A percentile compares a stretch with the other conserved stretches of the same genome.
Evolutionary conservation across 2,888 invertebrate species (phyloP).

Genomic region (Mylabris sibirica): DNA sequence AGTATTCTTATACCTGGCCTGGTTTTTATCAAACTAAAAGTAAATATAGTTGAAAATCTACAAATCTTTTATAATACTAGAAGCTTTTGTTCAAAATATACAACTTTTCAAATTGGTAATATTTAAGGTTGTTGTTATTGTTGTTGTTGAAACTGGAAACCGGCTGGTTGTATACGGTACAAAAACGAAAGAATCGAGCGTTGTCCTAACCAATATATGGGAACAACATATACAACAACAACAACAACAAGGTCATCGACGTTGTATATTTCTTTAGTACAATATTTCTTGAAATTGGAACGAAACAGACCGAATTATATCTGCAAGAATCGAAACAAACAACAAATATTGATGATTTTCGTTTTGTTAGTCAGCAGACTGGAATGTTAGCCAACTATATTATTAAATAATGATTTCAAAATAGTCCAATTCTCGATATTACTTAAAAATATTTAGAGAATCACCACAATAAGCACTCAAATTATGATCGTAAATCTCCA

Average conservation of each 20-base stretch:
- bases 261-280: background rate
- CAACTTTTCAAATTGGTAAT: slow-evolving; percentile 13
- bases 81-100: slow-evolving; percentile 3
- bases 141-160: slow-evolving; percentile 8
- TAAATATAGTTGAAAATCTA: background rate
- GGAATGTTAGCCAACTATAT: background rate
- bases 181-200: background rate
- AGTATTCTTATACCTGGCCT: slow-evolving; percentile 5
- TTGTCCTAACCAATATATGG: slow-evolving; percentile 7
- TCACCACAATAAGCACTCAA: too few relatives aligned
- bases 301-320: background rate
- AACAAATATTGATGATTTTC: background rate
- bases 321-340: background rate
- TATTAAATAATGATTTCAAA: too few relatives aligned
- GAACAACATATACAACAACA: slow-evolving; percentile 7
- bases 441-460: background rate
- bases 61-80: background rate
- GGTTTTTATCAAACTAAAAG: background rate
- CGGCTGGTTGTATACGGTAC: slow-evolving; percentile 1
- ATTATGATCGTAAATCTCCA: too few relatives aligned
- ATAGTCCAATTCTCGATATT: too few relatives aligned
- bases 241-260: slow-evolving; percentile 1
- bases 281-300: slow-evolving; percentile 4
- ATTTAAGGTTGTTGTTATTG: slow-evolving; percentile 6
- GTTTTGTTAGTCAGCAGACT: background rate